Base-by-base conservation (phyloP, 2,888 invertebrate genomes). In the Drosophila tanythrix region DNA sequence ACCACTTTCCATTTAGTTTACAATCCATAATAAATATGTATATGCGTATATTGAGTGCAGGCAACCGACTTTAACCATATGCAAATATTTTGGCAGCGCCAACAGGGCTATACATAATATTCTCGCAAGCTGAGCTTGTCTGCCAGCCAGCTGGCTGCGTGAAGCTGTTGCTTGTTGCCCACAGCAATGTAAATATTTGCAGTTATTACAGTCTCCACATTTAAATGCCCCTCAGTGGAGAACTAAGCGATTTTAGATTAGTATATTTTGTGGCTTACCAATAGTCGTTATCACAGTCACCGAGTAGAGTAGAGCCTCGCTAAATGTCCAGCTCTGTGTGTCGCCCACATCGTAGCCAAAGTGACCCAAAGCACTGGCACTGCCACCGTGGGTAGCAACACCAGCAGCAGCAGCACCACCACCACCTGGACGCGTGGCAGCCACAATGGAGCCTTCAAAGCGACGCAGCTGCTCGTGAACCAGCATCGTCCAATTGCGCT, bases 281-380 rank as follows among this genome's bases (percentile, higher is more conserved):
- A 98, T 97, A 61, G 98, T 98, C 76, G 97, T 98, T 91, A 97
- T 96, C 87, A 97, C 95, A 50, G 97, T 97, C 89, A 98, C 95
- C 82, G 97, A 97, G 92, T 97, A 98, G 56, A 98, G 95, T 29
- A 98, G 93, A 3, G 97, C 96, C 76, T 97, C 97, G 33, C 96
- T 96, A 92, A 97, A 97, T 0, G 96, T 96, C 97, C 97, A 97
- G 92, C 90, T 80, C 56, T 84, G 86, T 55, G 90, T 71, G 65
- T 83, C 86, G 70, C 71, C 77, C 8, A 43, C 68, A 52, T 85
- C 90, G 56, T 86, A 85, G 57, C 86, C 90, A 46, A 88, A 87
- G 53, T 86, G 75, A 2, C 90, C 90, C 58, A 87, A 53, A 40
- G 88, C 90, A 18, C 74, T 87, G 61, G 81, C 74, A 43, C 78